Percentiles rank a stretch among this genome's conserved stretches.
Conservation (phyloP, 2,888 invertebrate species). For the Minunthozetes semirufus region DNA sequence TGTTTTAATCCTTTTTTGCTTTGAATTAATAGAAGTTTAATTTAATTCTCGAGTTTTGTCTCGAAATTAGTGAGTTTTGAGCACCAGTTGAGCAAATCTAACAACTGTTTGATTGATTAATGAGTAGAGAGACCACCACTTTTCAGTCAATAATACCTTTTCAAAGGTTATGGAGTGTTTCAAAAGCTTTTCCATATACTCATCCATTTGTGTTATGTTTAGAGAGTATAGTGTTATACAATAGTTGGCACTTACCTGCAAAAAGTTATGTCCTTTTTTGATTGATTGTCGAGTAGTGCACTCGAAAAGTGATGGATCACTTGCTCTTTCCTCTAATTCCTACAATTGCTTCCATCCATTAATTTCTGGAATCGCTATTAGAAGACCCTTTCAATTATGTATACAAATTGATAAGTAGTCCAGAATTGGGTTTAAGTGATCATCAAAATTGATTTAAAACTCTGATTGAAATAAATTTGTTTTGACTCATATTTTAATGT, state of each 20-base stretch:
- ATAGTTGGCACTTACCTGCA: neutral
- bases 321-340: neutral
- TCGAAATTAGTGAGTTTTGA: neutral
- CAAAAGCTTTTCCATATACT: neutral
- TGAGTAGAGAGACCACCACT: neutral
- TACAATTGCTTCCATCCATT: too few species aligned
- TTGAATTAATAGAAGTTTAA: too few species aligned
- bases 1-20: too few species aligned
- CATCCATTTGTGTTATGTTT: too few species aligned
- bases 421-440: too few species aligned
- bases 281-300: neutral
- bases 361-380: too few species aligned
- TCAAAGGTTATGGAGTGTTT: neutral
- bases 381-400: too few species aligned
- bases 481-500: too few species aligned
- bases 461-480: too few species aligned
- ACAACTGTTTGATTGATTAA: slow-evolving; percentile 25
- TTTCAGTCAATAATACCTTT: neutral
- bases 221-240: neutral
- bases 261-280: neutral
- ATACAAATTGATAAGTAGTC: too few species aligned
- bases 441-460: too few species aligned
- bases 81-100: neutral
- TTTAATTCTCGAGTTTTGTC: too few species aligned
- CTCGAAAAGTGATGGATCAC: neutral